Evolutionary conservation across 1,140 invertebrate species (phyloP).

Genomic region (Prorops nasuta): DNA sequence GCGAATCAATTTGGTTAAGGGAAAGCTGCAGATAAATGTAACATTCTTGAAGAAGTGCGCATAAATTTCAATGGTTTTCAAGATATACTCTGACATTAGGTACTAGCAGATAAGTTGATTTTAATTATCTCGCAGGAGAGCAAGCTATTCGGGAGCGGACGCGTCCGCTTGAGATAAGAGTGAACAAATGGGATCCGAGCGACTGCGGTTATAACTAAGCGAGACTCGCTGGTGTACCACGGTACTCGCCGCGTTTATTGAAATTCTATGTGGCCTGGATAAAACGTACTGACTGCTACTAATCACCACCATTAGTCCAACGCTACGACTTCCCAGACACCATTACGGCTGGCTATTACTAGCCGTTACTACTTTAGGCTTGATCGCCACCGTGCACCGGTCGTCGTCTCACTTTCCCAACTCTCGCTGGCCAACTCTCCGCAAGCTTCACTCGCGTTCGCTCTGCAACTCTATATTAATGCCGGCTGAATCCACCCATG

Average conservation of each 20-base stretch:
- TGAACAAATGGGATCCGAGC: slow-evolving; percentile 21
- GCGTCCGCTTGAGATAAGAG: slow-evolving; percentile 21
- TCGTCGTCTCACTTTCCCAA: slow-evolving; percentile 9
- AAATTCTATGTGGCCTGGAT: slow-evolving; percentile 19
- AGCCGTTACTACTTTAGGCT: background rate
- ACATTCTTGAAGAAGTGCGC: too few species aligned
- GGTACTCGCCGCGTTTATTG: slow-evolving; percentile 13
- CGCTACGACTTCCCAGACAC: slow-evolving; percentile 13
- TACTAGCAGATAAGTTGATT: slow-evolving; percentile 23
- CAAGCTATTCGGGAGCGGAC: slow-evolving; percentile 16
- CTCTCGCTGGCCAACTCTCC: slow-evolving; percentile 17
- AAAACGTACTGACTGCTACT: slow-evolving; percentile 23
- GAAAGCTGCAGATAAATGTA: too few species aligned
- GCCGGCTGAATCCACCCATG: slow-evolving; percentile 8
- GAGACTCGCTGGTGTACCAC: slow-evolving; percentile 12
- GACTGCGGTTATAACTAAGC: slow-evolving; percentile 16
- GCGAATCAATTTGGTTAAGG: too few species aligned
- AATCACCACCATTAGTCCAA: slow-evolving; percentile 21
- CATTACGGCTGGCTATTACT: slow-evolving; percentile 13
- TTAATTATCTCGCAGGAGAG: slow-evolving; percentile 23
- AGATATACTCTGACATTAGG: too few species aligned
- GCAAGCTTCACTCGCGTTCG: slow-evolving; percentile 5
- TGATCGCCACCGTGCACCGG: background rate
- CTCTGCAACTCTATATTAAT: slow-evolving; percentile 17
- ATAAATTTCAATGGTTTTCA: too few species aligned